Evolutionary conservation across 64 coral and sea anemone species (phyloP).

Genomic region (Exaiptasia diaphana): DNA sequence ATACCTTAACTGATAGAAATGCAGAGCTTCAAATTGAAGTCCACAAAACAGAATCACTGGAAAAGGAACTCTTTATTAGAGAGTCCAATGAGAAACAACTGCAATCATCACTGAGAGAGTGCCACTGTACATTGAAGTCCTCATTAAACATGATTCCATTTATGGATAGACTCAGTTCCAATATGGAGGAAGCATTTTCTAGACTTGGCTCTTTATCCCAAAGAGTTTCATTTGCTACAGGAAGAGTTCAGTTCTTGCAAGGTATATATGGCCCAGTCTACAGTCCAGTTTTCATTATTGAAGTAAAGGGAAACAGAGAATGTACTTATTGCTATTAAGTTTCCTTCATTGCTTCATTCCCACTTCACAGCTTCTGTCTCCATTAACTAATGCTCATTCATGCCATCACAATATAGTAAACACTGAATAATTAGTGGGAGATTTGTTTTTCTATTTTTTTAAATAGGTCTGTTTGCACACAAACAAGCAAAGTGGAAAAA

Average conservation of each 20-base stretch:
- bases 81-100: conserved; percentile 27
- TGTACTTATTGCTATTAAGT: no score
- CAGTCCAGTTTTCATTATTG: neutral
- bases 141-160: neutral
- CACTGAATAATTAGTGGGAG: neutral
- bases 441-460: neutral
- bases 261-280: no score
- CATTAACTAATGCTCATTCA: no score
- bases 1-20: conserved; percentile 55
- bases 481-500: conserved; percentile 54
- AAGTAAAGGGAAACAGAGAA: neutral
- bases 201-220: conserved; percentile 58
- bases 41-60: conserved; percentile 29
- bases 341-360: no score
- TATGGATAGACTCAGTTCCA: neutral
- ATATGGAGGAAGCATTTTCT: conserved; percentile 59
- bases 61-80: conserved; percentile 37
- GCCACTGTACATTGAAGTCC: no score
- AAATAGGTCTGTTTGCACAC: conserved; percentile 42
- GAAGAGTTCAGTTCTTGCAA: conserved; percentile 79
- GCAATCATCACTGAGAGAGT: conserved; percentile 9
- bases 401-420: neutral
- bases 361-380: no score
- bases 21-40: conserved; percentile 81
- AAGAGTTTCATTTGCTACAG: conserved; percentile 71